These are phyloP conservation scores for Bombus ignitus DNA, from an alignment of 1,140 invertebrate genomes.

Conservation along the genomic window DNA sequence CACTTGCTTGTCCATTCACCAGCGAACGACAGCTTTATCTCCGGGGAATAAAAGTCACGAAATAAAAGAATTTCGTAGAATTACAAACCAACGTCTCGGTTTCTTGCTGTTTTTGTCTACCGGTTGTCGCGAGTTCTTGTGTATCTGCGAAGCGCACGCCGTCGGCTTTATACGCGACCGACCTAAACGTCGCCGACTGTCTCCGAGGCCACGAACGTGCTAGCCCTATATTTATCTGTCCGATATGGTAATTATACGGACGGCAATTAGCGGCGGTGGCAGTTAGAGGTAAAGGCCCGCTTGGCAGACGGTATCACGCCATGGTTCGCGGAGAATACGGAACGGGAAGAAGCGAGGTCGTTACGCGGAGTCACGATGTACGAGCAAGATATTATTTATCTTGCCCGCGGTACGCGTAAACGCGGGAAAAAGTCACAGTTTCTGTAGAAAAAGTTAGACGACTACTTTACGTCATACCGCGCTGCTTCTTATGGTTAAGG, in stretches of 20 bases:
- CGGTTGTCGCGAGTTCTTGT: background rate
- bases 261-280: conserved; percentile 68
- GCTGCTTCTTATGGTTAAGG: too few relatives aligned
- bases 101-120: background rate
- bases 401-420: background rate
- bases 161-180: conserved; percentile 32
- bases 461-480: background rate
- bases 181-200: conserved; percentile 44
- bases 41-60: background rate
- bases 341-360: conserved; percentile 43
- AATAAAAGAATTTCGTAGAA: background rate
- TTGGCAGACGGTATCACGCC: conserved; percentile 44
- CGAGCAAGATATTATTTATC: conserved; percentile 64
- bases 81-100: conserved; percentile 26
- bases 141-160: conserved; percentile 31
- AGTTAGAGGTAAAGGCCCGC: conserved; percentile 52
- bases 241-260: conserved; percentile 74
- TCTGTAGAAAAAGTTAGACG: background rate
- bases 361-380: conserved; percentile 50
- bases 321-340: conserved; percentile 30
- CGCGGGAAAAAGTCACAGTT: background rate
- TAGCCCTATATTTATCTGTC: conserved; percentile 72
- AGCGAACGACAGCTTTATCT: background rate
- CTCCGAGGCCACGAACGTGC: conserved; percentile 61
- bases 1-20: background rate